Evolutionary conservation across 1,140 invertebrate species (phyloP).

Genomic region (Periplaneta americana): DNA sequence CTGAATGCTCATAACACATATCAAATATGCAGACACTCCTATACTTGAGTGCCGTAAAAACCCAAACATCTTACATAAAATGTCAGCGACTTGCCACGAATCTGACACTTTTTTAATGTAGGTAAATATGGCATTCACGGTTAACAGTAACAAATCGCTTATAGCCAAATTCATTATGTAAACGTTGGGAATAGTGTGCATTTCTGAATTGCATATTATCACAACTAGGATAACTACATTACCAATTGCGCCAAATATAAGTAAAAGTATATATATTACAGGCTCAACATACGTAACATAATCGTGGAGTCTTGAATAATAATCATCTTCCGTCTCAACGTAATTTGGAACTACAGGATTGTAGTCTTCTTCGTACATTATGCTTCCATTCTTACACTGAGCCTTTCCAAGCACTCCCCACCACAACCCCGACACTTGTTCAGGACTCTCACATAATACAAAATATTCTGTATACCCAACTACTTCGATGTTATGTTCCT

Average conservation of each 20-base stretch:
- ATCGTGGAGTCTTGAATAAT: neutral
- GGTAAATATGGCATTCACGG: neutral
- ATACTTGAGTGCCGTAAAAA: neutral
- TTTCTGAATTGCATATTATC: neutral
- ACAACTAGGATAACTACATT: neutral
- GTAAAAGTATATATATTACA: neutral
- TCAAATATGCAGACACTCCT: neutral
- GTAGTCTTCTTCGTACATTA: neutral
- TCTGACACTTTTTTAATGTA: neutral
- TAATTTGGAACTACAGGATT: neutral
- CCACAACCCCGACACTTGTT: neutral
- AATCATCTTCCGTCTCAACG: neutral
- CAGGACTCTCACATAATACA: neutral
- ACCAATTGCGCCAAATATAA: neutral
- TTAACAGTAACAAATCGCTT: no score
- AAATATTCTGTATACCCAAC: neutral
- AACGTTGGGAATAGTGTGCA: neutral
- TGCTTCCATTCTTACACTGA: no score
- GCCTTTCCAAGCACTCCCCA: no score
- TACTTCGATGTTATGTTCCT: neutral
- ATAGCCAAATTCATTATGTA: no score
- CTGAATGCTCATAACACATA: neutral
- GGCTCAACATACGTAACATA: neutral
- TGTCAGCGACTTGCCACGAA: neutral
- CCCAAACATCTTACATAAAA: neutral